phyloP scores from a whole-genome alignment of 92 coral and sea anemone species.

The Diadumene lineata region DNA sequence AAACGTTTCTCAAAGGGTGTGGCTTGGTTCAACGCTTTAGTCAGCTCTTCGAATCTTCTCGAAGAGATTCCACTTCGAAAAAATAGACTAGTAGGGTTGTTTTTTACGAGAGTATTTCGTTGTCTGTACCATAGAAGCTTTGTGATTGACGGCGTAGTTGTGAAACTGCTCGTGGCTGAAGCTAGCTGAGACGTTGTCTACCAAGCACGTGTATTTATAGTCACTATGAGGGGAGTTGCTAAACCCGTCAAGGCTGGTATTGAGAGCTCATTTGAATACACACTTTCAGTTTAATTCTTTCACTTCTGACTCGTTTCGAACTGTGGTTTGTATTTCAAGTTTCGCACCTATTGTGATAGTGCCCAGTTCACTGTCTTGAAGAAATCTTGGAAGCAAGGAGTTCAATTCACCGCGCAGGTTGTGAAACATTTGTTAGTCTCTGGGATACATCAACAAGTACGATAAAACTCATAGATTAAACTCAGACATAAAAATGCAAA shows the following conservation, averaged over 20 bases:
- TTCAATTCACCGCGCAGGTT: neutral
- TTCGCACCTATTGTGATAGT: constrained; percentile 26
- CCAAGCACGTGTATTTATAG: constrained; percentile 31
- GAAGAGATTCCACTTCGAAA: too few species aligned
- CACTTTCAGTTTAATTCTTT: constrained; percentile 29
- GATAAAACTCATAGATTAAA: too few species aligned
- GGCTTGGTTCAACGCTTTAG: neutral
- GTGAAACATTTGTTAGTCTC: too few species aligned
- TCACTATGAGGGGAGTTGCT: constrained; percentile 16
- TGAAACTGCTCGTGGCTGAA: constrained; percentile 37
- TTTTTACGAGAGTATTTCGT: neutral
- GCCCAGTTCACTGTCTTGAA: neutral
- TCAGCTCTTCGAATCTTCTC: too few species aligned
- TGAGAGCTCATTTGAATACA: constrained; percentile 29
- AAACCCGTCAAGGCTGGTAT: constrained; percentile 4
- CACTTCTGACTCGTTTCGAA: constrained; percentile 32
- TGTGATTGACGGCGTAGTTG: constrained; percentile 25
- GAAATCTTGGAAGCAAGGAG: constrained; percentile 2
- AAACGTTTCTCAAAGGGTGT: too few species aligned
- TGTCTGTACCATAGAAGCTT: constrained; percentile 15
- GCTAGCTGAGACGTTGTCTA: constrained; percentile 28
- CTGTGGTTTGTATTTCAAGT: constrained; percentile 40
- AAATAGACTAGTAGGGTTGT: too few species aligned
- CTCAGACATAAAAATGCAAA: too few species aligned
- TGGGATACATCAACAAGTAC: too few species aligned